Evolutionary conservation across 2,113 vertebrate genomes (phyloP).

Genomic region (Crypturellus undulatus): DNA sequence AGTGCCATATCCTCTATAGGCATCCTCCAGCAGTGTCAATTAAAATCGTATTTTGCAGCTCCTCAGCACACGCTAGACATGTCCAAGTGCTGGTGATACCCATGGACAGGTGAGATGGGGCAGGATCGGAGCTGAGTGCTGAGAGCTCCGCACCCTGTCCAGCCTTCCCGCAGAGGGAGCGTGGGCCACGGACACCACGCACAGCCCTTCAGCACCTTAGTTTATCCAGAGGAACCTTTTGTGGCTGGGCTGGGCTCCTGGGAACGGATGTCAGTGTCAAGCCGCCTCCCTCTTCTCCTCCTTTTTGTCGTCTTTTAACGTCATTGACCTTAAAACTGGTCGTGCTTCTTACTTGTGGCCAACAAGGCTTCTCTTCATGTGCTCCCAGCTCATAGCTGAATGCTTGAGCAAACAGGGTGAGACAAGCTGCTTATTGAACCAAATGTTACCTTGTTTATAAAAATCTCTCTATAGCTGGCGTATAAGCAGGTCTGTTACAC

Average conservation of each 20-base stretch:
- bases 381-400: not conserved
- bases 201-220: fast-evolving
- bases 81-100: not conserved
- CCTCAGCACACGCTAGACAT: not conserved
- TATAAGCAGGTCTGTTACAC: not conserved
- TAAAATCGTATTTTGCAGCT: not conserved
- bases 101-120: not conserved
- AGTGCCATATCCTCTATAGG: not conserved
- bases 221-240: not conserved
- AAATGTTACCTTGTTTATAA: not conserved
- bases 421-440: not conserved
- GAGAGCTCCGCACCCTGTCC: not conserved
- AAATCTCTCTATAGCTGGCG: not conserved
- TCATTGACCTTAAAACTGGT: no score
- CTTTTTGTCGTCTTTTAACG: not conserved
- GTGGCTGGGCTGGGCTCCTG: not conserved
- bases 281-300: not conserved
- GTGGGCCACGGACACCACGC: not conserved
- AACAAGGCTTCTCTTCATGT: not conserved
- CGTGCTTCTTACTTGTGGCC: not conserved
- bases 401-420: conserved; percentile 40
- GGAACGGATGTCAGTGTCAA: not conserved
- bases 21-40: not conserved
- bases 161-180: not conserved
- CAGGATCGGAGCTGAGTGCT: not conserved